Evolutionary conservation across 1,140 invertebrate species (phyloP).

Genomic region (Drosophila insularis): DNA sequence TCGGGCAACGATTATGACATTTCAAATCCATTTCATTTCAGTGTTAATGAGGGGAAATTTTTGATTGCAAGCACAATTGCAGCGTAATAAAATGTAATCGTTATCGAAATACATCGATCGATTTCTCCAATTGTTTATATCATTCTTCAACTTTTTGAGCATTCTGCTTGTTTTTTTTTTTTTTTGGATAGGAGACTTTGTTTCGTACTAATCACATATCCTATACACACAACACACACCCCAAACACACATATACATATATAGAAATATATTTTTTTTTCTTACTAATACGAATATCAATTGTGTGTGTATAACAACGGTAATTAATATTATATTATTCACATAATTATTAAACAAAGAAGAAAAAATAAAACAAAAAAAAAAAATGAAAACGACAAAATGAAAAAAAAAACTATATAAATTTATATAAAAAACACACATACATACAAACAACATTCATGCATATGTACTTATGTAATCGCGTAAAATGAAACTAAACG

Average conservation of each 20-base stretch:
- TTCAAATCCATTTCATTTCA: no score
- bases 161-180: conserved; percentile 2
- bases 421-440: conserved; percentile 21
- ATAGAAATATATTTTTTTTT: conserved; percentile 45
- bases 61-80: no score
- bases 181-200: conserved; percentile 3
- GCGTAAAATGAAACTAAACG: conserved; percentile 12
- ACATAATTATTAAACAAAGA: conserved; percentile 28
- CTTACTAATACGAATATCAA: conserved; percentile 43
- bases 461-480: conserved; percentile 40
- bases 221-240: conserved; percentile 23
- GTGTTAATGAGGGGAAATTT: no score
- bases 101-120: neutral
- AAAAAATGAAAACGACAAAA: neutral
- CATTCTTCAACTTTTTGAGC: conserved; percentile 14
- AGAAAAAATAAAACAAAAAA: conserved; percentile 5
- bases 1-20: no score
- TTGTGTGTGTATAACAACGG: conserved; percentile 41
- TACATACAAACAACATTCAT: conserved; percentile 12
- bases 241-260: conserved; percentile 28
- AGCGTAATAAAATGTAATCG: neutral
- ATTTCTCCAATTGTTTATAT: neutral
- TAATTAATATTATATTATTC: conserved; percentile 47
- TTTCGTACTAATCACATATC: conserved; percentile 51
- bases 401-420: neutral